Evolutionary conservation across 2,797 vertebrate species (phyloP).

Genomic region (Tadarida brasiliensis): DNA sequence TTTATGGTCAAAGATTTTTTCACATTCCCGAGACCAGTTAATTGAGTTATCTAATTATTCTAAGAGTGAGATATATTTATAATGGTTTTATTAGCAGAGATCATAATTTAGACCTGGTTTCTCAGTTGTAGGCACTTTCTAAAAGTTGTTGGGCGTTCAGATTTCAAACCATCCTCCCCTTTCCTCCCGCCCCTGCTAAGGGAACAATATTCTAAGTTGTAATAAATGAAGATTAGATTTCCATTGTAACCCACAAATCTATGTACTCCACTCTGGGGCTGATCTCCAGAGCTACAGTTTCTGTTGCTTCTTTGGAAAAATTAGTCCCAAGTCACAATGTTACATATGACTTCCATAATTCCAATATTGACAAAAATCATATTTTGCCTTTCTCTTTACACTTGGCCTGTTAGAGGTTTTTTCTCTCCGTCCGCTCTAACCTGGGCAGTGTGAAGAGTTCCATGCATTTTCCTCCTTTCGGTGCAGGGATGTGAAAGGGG

Average conservation of each 20-base stretch:
- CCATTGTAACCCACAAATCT: background rate
- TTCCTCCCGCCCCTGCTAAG: background rate
- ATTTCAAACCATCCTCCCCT: background rate
- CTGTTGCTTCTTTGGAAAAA: slow-evolving; percentile 37
- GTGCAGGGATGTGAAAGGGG: background rate
- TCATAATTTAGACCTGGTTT: background rate
- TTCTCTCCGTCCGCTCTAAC: background rate
- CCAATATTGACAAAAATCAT: slow-evolving; percentile 18
- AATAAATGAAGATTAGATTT: slow-evolving; percentile 50
- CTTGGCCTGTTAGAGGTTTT: background rate
- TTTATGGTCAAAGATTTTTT: slow-evolving; percentile 60
- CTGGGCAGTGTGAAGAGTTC: background rate
- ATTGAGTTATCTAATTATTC: slow-evolving; percentile 66
- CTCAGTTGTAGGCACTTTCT: background rate
- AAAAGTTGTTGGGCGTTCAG: slow-evolving; percentile 4
- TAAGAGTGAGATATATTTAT: slow-evolving; percentile 4
- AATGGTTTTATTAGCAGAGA: slow-evolving; percentile 47
- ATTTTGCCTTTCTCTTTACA: background rate
- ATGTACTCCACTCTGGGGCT: background rate
- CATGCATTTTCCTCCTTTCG: background rate
- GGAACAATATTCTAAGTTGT: slow-evolving; percentile 45
- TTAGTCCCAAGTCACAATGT: background rate
- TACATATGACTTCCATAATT: background rate
- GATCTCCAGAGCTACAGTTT: background rate
- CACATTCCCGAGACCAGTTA: background rate